Base-by-base conservation (phyloP, 1,140 invertebrate species). In the Musca domestica region DNA sequence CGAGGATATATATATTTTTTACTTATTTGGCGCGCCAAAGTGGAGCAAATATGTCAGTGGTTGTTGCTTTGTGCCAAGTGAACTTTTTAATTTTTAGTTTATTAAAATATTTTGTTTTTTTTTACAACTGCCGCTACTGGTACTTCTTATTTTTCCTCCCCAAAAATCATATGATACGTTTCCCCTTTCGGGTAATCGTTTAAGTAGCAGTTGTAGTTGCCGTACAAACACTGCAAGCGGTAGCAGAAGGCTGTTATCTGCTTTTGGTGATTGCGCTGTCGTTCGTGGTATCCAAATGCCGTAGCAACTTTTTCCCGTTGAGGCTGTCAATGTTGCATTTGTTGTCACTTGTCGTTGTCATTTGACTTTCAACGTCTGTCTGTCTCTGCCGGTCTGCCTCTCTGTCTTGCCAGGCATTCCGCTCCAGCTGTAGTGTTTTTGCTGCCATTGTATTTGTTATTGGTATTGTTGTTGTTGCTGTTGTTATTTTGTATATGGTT, bases 271-370 rank as follows among this genome's bases (percentile, higher is more conserved):
- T 48, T n/a, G 20, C 19, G 65, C 30, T 52, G 64, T 51, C 19
- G 22, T n/a, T 52, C 12, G n/a, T 66, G 48, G 52, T 51, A n/a
- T 68, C 25, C 9, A 34, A 20, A 49, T 34, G 27, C 17, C 20
- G 15, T 12, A 34, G n/a, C 17, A 7, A 41, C 34, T 61, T 34
- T 61, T n/a, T 61, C 34, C 34, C 34, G 25, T 20, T 23, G 7
- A 27, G 19, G 56, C 56, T 61, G 56, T 61, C 56, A 61, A 34
- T 61, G 56, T 61, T 61, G 56, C 56, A 61, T 61, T 61, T 61
- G 56, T 61, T 61, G 56, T 34, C 56, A 61, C 56, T 61, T 61
- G 56, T 61, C 56, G 56, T 61, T 61, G 27, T 41, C 56, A 41
- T 41, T 61, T 4, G 23, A 41, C 34, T 41, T 41, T 41, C 34